Evolutionary conservation across 1,140 invertebrate species (phyloP).

Genomic region (Idris sp.): DNA sequence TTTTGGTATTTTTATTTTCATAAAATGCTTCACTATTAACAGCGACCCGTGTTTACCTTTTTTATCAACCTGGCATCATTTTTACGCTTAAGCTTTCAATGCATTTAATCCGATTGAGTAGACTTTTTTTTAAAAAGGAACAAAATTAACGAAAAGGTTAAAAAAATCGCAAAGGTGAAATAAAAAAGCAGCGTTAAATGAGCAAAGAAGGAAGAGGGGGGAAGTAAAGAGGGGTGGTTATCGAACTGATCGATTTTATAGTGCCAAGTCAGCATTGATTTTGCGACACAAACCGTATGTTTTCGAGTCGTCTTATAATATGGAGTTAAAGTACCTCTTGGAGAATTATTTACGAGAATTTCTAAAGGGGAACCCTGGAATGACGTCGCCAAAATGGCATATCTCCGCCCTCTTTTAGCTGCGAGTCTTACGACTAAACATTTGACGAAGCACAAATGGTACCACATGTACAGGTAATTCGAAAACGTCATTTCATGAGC

Average conservation of each 20-base stretch:
- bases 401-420: slow-evolving; percentile 58
- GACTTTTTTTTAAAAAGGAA: no score
- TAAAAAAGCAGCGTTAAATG: slow-evolving; percentile 40
- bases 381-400: slow-evolving; percentile 63
- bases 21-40: background rate
- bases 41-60: no score
- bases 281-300: slow-evolving; percentile 35
- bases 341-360: slow-evolving; percentile 66
- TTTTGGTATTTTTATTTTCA: slow-evolving; percentile 4
- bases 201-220: slow-evolving; percentile 22
- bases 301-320: slow-evolving; percentile 40
- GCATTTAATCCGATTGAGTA: slow-evolving; percentile 50
- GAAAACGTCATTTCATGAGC: slow-evolving; percentile 52
- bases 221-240: slow-evolving; percentile 38
- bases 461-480: slow-evolving; percentile 46
- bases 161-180: no score
- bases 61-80: slow-evolving; percentile 35
- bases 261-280: slow-evolving; percentile 52
- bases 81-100: slow-evolving; percentile 50
- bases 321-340: slow-evolving; percentile 43
- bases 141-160: no score
- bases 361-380: slow-evolving; percentile 61
- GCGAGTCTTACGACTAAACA: slow-evolving; percentile 22
- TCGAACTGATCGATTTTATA: slow-evolving; percentile 53
- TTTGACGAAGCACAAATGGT: slow-evolving; percentile 57